Base-by-base conservation (phyloP, 2,797 vertebrate genomes). In the Paedocypris micromegethes region DNA sequence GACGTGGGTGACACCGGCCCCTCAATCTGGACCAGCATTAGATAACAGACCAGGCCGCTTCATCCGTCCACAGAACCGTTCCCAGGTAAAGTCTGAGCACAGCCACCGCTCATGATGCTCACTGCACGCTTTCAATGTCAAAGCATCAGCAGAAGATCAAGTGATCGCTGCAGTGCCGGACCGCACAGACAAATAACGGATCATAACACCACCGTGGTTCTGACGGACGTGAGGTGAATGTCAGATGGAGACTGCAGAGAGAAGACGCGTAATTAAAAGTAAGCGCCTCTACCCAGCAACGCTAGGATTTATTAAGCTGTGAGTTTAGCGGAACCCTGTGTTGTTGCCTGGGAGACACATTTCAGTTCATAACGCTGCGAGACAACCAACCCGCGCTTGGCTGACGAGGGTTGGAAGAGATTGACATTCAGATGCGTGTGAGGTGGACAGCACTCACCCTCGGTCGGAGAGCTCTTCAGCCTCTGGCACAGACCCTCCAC, bases 381-480 rank as follows among this genome's bases (percentile, higher is more conserved):
- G 61, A 73, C 45, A 66, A 55, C 43, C 38, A 42, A 57, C 49
- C 56, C 67, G 63, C 41, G 38, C 6, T 23, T 55, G 47, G 49
- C 65, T 58, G 40, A 50, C 7, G 38, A 38, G 23, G 3, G 37
- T n/a, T 5, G 49, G 40, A 41, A 67, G 66, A 60, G 46, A 70
- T 66, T 66, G 58, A 47, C 47, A 37, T 74, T 55, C 23, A 61
- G 70, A 72, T 47, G 72, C 61, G 44, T 64, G 42, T 38, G 45
- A 65, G 43, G 55, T 38, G 49, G 51, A 9, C 52, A 5, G 5
- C 66, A 84, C 90, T 89, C 86, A 98, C 97, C 96, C 93, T 98
- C 97, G 59, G 90, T 93, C 73, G 94, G 92, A 50, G 95, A 97
- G 78, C 96, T 98, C 83, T 92, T 93, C 87, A 99, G 89, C 83